These are phyloP conservation scores for Turritopsis dohrnii DNA, from an alignment of 30 jellyfish, hydroid and myxozoan genomes.

Conservation along the genomic window DNA sequence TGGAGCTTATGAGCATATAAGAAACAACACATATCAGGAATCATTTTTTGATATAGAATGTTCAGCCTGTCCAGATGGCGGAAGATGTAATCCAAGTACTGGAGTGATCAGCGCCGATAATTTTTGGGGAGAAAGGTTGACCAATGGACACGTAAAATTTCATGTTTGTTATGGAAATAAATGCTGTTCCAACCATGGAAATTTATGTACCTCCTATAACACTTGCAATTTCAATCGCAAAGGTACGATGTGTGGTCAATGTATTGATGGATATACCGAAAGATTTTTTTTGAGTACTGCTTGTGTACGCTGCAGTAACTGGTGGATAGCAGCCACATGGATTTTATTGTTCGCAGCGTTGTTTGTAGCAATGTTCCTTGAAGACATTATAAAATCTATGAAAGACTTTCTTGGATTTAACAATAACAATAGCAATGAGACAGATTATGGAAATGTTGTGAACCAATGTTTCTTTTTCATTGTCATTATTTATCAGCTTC, in stretches of 20 bases:
- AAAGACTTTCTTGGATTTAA: neutral
- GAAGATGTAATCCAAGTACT: neutral
- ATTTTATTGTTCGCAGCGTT: neutral
- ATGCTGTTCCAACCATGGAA: neutral
- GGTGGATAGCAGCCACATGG: neutral
- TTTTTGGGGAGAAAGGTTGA: neutral
- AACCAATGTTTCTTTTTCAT: no score
- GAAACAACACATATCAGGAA: neutral
- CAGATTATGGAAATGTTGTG: no score
- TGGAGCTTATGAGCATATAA: neutral
- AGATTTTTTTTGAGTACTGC: neutral
- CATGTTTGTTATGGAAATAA: neutral
- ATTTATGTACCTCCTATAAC: neutral
- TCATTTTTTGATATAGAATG: neutral
- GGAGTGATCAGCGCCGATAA: neutral
- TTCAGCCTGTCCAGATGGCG: neutral
- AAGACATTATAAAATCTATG: no score
- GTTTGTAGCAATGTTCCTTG: neutral
- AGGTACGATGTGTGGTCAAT: neutral
- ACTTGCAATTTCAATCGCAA: neutral
- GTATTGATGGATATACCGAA: neutral
- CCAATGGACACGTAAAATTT: neutral
- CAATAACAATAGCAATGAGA: no score
- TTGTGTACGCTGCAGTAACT: neutral
- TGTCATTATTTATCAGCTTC: no score